Percentiles rank a stretch among this genome's conserved stretches.
Evolutionary conservation across 2,113 vertebrate genomes (phyloP).

Genomic region (Zosterops lateralis): DNA sequence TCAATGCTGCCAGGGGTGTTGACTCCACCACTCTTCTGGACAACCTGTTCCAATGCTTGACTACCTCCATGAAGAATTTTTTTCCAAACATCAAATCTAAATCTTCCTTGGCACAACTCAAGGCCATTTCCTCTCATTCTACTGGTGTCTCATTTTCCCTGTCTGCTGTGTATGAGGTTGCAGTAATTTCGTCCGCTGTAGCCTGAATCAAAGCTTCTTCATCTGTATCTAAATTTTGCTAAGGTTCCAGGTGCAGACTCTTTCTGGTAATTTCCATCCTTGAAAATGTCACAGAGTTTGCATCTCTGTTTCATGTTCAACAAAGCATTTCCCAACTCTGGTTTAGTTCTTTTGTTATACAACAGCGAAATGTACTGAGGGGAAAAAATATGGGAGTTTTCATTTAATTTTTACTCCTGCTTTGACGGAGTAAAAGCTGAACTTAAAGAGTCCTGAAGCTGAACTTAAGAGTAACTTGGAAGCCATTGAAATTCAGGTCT

Average conservation of each 20-base stretch:
- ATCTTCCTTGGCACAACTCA: background rate
- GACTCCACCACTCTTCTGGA: background rate
- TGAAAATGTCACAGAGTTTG: background rate
- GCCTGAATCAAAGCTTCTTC: background rate
- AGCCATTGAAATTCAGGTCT: background rate
- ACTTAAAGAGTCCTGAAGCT: background rate
- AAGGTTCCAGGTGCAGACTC: background rate
- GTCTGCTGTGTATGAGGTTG: background rate
- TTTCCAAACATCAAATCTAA: background rate
- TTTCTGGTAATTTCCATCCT: background rate
- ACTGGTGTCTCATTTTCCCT: background rate
- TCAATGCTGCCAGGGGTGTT: background rate
- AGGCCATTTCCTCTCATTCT: background rate
- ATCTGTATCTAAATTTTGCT: background rate
- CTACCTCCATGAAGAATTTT: no score
- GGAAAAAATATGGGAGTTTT: accelerated
- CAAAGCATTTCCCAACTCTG: background rate
- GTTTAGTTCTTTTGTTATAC: background rate
- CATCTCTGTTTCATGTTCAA: background rate
- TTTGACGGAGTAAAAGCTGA: background rate
- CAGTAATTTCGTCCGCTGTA: background rate
- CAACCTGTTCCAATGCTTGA: background rate
- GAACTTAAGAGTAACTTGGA: background rate
- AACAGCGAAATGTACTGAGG: background rate
- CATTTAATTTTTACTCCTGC: background rate